Conservation (phyloP, 2,113 vertebrate genomes). For the Crotalus viridis region DNA sequence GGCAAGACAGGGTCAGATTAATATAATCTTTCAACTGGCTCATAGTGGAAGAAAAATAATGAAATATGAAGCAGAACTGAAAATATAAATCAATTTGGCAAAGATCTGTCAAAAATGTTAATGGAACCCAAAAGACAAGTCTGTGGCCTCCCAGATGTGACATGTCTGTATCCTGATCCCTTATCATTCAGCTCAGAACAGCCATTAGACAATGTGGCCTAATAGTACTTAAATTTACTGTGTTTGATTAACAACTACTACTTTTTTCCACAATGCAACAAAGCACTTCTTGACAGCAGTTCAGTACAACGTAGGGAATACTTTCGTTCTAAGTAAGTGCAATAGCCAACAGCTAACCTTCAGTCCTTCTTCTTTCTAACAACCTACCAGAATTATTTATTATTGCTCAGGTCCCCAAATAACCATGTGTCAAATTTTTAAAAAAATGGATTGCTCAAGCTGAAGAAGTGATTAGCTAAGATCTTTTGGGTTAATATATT, state of each 20-base stretch:
- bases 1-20: not conserved
- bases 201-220: not conserved
- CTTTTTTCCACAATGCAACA: not conserved
- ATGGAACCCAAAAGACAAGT: not conserved
- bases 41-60: not conserved
- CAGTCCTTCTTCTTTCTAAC: slow-evolving; percentile 50
- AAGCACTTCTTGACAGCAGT: not conserved
- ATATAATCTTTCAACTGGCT: not conserved
- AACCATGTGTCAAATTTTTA: slow-evolving; percentile 45
- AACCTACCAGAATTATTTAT: slow-evolving; percentile 64
- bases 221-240: not conserved
- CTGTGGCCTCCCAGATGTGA: not conserved
- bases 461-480: slow-evolving; percentile 67
- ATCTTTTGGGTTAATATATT: slow-evolving; percentile 71
- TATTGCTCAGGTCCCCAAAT: slow-evolving; percentile 60
- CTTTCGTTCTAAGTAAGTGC: slow-evolving; percentile 19
- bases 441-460: slow-evolving; percentile 56
- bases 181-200: not conserved
- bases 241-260: not conserved
- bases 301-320: slow-evolving; percentile 17
- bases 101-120: not conserved
- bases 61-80: not conserved
- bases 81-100: not conserved
- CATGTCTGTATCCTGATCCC: not conserved
- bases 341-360: slow-evolving; percentile 31